phyloP scores from a whole-genome alignment of 2,113 vertebrate species.

The Grammomys surdaster region DNA sequence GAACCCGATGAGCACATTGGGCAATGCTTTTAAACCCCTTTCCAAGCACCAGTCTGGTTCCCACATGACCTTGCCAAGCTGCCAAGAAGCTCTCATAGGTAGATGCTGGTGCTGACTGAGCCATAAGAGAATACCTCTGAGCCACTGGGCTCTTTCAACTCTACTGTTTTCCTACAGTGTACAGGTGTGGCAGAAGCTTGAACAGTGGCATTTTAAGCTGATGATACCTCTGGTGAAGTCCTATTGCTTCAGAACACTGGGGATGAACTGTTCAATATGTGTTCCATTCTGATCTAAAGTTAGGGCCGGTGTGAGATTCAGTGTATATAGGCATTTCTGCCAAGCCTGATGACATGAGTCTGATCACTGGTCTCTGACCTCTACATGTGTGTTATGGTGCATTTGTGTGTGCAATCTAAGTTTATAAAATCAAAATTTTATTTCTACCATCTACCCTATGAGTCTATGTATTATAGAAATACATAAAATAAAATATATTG shows the following conservation, averaged over 20 bases:
- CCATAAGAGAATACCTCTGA: not conserved
- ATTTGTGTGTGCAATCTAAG: not conserved
- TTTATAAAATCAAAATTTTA: not conserved
- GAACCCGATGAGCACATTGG: not conserved
- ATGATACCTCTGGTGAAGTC: not conserved
- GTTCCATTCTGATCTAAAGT: not conserved
- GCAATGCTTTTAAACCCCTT: not conserved
- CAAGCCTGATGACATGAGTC: not conserved
- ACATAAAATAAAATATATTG: not conserved
- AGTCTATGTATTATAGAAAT: not conserved
- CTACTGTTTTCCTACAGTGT: accelerated
- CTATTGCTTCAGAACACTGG: not conserved
- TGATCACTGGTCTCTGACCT: not conserved
- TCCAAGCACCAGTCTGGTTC: not conserved
- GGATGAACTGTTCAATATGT: not conserved
- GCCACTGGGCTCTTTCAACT: accelerated
- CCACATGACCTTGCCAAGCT: not conserved
- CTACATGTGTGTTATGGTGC: not conserved
- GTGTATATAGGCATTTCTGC: not conserved
- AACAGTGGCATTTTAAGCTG: not conserved
- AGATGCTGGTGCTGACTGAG: not conserved
- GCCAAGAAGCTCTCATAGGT: not conserved
- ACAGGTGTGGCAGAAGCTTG: not conserved
- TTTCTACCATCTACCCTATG: not conserved
- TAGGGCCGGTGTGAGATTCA: not conserved